phyloP scores from a whole-genome alignment of 1,140 invertebrate genomes.

The Brachionus plicatilis region DNA sequence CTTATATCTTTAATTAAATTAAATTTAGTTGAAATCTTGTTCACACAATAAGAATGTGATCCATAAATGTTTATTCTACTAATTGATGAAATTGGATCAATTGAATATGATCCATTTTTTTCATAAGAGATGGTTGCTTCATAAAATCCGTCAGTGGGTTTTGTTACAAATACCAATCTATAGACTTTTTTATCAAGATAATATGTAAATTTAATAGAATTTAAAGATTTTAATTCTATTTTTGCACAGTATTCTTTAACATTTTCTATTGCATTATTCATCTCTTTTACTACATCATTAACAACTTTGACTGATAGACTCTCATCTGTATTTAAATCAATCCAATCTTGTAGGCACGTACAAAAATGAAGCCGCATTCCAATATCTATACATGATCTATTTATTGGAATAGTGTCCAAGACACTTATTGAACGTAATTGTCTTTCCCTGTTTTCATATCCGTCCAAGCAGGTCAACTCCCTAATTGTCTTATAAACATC shows the following conservation, averaged over 20 bases:
- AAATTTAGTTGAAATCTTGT: neutral
- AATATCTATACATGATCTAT: conserved; percentile 73
- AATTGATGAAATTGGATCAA: neutral
- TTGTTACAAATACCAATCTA: neutral
- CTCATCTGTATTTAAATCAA: conserved; percentile 55
- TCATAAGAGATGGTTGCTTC: neutral
- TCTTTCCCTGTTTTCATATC: neutral
- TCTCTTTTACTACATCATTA: neutral
- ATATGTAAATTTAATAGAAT: neutral
- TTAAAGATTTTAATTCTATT: neutral
- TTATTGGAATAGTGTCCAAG: conserved; percentile 60
- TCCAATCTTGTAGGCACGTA: conserved; percentile 72
- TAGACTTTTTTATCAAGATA: neutral
- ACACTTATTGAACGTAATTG: conserved; percentile 56
- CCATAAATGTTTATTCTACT: neutral
- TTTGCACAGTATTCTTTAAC: neutral
- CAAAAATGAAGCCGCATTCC: conserved; percentile 90
- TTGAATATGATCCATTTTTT: neutral
- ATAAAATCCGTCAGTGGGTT: neutral
- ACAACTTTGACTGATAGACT: neutral
- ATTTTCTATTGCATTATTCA: neutral
- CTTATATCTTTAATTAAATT: neutral
- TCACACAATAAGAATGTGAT: neutral
- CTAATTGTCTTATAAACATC: neutral
- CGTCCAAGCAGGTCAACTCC: neutral